phyloP scores from a whole-genome alignment of 1,140 invertebrate species.

The Probaryconus sp. region DNA sequence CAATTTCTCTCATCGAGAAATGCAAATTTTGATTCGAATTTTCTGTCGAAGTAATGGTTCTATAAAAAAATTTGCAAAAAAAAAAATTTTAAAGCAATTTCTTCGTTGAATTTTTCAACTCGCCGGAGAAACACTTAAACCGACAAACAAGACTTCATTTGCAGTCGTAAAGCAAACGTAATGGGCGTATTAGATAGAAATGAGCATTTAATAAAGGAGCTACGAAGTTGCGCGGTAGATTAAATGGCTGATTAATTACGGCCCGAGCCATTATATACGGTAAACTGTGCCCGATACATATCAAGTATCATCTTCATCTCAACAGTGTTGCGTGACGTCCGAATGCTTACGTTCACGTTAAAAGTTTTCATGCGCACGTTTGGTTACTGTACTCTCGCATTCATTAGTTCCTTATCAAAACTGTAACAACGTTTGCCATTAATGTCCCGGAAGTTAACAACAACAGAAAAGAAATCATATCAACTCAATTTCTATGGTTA shows the following conservation, averaged over 20 bases:
- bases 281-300: slow-evolving; percentile 63
- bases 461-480: too few relatives aligned
- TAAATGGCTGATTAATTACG: slow-evolving; percentile 61
- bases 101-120: too few relatives aligned
- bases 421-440: background rate
- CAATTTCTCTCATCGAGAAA: too few relatives aligned
- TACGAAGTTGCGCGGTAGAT: slow-evolving; percentile 25
- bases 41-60: too few relatives aligned
- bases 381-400: slow-evolving; percentile 21
- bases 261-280: slow-evolving; percentile 59
- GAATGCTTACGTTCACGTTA: slow-evolving; percentile 27
- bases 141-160: too few relatives aligned
- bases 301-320: slow-evolving; percentile 41
- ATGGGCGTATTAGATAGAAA: too few relatives aligned
- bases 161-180: too few relatives aligned
- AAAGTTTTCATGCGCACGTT: slow-evolving; percentile 20
- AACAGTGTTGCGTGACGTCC: slow-evolving; percentile 49
- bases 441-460: background rate
- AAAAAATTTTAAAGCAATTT: too few relatives aligned
- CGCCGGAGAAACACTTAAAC: too few relatives aligned
- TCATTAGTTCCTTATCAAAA: slow-evolving; percentile 16
- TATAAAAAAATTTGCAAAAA: too few relatives aligned
- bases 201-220: slow-evolving; percentile 12
- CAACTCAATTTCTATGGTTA: too few relatives aligned
- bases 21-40: too few relatives aligned